These are phyloP conservation scores for Amiota communis DNA, from an alignment of 2,888 invertebrate species.

Conservation along the genomic window DNA sequence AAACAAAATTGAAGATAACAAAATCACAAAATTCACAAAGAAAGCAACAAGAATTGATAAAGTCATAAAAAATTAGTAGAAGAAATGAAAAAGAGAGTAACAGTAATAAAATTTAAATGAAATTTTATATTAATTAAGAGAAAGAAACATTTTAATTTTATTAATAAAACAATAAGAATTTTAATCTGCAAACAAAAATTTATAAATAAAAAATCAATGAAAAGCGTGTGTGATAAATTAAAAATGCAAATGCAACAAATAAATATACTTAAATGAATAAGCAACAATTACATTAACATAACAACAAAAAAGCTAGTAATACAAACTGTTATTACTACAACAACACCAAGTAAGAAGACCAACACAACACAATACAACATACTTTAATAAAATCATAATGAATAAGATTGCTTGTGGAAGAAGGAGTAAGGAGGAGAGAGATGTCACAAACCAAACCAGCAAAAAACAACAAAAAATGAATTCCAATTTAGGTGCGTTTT, in stretches of 20 bases:
- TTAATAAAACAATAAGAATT: neutral
- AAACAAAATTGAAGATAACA: slow-evolving; percentile 37
- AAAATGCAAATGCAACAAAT: slow-evolving; percentile 29
- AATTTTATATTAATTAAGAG: neutral
- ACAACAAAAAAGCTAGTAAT: no score
- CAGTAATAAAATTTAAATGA: neutral
- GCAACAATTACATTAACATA: slow-evolving; percentile 36
- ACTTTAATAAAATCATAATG: neutral
- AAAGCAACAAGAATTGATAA: neutral
- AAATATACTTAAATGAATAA: slow-evolving; percentile 31
- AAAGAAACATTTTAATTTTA: neutral
- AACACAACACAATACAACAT: slow-evolving; percentile 6
- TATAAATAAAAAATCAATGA: slow-evolving; percentile 35
- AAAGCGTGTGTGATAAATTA: slow-evolving; percentile 64
- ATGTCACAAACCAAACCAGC: neutral
- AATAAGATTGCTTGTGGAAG: neutral
- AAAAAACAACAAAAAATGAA: slow-evolving; percentile 36
- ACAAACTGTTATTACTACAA: no score
- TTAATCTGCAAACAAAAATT: neutral
- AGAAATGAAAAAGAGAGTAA: neutral
- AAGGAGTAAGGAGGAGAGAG: neutral
- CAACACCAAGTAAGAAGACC: slow-evolving; percentile 4
- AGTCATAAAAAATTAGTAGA: neutral
- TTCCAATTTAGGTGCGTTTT: slow-evolving; percentile 58
- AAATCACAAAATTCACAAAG: neutral